Evolutionary conservation across 1,140 invertebrate species (phyloP).

Genomic region (Pseudomyrmex gracilis): DNA sequence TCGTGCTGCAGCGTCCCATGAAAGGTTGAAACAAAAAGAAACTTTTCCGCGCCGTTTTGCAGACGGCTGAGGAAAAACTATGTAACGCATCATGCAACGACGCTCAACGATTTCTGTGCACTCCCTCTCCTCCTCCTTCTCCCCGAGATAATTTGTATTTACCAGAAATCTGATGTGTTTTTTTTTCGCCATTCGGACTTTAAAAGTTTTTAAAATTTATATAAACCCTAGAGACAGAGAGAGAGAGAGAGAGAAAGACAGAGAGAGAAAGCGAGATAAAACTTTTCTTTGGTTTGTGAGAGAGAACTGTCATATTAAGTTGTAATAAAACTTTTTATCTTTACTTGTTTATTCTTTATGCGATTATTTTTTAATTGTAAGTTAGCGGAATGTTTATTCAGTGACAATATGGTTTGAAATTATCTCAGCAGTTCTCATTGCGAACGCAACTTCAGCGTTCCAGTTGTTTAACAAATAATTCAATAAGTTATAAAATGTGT

Average conservation of each 20-base stretch:
- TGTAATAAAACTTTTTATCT: not conserved
- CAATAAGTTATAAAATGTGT: not conserved
- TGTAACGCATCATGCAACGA: not conserved
- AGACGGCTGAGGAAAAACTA: conserved; percentile 41
- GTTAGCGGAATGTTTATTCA: not conserved
- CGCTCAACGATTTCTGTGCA: not conserved
- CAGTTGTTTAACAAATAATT: not conserved
- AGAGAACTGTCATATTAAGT: not conserved
- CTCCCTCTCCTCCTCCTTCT: not conserved
- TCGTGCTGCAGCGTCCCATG: conserved; percentile 29
- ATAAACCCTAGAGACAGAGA: too few relatives aligned
- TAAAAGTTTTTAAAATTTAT: not conserved
- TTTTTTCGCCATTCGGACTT: not conserved
- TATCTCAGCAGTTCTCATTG: not conserved
- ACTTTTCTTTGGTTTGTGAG: too few relatives aligned
- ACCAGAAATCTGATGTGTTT: not conserved
- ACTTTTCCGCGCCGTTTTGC: conserved; percentile 35
- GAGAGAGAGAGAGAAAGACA: too few relatives aligned
- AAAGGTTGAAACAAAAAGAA: conserved; percentile 56
- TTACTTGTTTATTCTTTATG: not conserved
- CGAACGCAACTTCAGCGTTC: not conserved
- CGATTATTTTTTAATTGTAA: not conserved
- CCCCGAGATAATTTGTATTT: not conserved
- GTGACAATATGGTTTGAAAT: not conserved
- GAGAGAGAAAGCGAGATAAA: too few relatives aligned